Evolutionary conservation across 92 coral and sea anemone genomes (phyloP), one percentile per base, ranked within the genome.

Genomic region (Porites lobata): DNA sequence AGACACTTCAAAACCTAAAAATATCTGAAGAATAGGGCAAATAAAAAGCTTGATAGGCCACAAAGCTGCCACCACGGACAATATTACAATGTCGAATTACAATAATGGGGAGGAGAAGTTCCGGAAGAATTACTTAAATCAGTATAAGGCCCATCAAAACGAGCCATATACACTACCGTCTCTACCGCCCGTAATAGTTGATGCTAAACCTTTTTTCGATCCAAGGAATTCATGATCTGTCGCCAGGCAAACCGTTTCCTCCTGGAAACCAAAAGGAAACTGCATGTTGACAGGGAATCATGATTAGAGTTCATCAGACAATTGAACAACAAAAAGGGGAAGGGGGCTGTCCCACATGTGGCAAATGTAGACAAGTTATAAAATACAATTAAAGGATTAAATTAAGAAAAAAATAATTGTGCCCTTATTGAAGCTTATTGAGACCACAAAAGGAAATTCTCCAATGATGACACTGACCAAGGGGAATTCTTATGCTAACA

Each of bases 381-480:
- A 56, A 69, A 81, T 67, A 69, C 62, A 81, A 81, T 81, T 54
- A 69, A 69, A 53, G 68, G 77, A 82, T 82, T 69, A 53, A 50
- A 56, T 81, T 54, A 68, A 56, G 86, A 69, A 65, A 72, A 70
- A 70, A 82, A 82, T 7, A 57, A 19, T 29, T 29, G 32, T 29
- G 32, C 32, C 0, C 32, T 29, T 29, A 80, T 8, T 54, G 32
- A 29, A 29, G n/a, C 63, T 2, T 59, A 17, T 15, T 10, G 69
- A 38, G 69, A 12, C 47, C 65, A 51, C 65, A 26, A 82, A 57
- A 56, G 78, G 58, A 58, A 82, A 82, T 50, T 19, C 32, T 56
- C 18, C 29, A 50, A 50, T 56, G 66, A 22, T 52, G 50, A 9
- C n/a, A 47, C 24, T 18, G n/a, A 17, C 9, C 53, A n/a, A 75